A percentile compares a stretch with the other conserved stretches of the same genome.
Conservation (phyloP, 2,888 invertebrate genomes). For the Odontocolon sp. region DNA sequence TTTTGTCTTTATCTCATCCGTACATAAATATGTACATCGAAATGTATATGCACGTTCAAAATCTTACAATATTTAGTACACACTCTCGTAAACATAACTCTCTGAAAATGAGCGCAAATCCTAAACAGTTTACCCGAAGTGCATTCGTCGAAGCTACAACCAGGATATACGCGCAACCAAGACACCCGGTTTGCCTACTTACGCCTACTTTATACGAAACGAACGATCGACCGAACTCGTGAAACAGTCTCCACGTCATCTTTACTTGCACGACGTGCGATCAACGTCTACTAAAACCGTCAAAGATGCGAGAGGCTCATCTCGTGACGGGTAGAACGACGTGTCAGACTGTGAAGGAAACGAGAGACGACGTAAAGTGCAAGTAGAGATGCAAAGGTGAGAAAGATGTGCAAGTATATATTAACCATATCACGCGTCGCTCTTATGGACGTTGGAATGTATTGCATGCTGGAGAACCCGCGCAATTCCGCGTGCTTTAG, state of each 20-base stretch:
- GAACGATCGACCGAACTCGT: conserved; percentile 70
- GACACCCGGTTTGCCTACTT: conserved; percentile 78
- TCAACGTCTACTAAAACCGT: not conserved
- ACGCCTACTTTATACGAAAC: conserved; percentile 74
- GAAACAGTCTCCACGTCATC: too few species aligned
- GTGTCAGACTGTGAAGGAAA: conserved; percentile 6
- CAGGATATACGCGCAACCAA: conserved; percentile 36
- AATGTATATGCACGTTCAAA: too few species aligned
- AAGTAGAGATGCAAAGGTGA: conserved; percentile 13
- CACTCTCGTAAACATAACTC: too few species aligned
- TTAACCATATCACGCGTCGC: conserved; percentile 15
- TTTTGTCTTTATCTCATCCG: too few species aligned
- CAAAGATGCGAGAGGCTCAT: conserved; percentile 11
- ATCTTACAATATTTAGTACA: too few species aligned
- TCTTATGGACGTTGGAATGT: conserved; percentile 36
- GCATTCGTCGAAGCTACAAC: too few species aligned
- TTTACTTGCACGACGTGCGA: conserved; percentile 18
- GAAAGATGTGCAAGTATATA: conserved; percentile 35
- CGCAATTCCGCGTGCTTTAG: conserved; percentile 25
- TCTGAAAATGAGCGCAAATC: too few species aligned
- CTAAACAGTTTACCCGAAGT: too few species aligned
- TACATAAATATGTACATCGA: too few species aligned
- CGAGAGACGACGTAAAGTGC: conserved; percentile 1
- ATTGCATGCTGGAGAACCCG: conserved; percentile 13
- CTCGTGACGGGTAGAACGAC: not conserved